Conservation (phyloP, 1,140 invertebrate species). For the Hylyphantes graminicola region DNA sequence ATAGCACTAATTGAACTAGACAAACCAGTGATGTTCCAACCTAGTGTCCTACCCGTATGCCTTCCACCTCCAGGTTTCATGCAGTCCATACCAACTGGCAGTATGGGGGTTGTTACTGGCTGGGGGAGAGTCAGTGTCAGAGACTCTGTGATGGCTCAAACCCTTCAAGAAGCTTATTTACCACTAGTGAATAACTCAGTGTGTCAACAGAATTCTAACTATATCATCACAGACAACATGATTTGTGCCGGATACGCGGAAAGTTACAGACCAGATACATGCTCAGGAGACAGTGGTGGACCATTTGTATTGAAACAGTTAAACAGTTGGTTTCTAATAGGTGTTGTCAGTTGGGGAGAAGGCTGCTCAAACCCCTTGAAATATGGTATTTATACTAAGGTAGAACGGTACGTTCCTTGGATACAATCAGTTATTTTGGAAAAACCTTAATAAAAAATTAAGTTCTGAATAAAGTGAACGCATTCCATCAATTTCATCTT, state of each 20-base stretch:
- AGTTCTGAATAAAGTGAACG: background rate
- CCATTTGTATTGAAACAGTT: slow-evolving; percentile 87
- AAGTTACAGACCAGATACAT: slow-evolving; percentile 78
- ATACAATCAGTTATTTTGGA: slow-evolving; percentile 37
- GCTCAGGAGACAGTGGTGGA: slow-evolving; percentile 89
- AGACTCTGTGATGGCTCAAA: slow-evolving; percentile 50
- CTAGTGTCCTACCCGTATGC: slow-evolving; percentile 63
- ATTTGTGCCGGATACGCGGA: slow-evolving; percentile 64
- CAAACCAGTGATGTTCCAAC: slow-evolving; percentile 82
- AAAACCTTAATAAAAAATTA: slow-evolving; percentile 12
- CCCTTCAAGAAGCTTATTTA: slow-evolving; percentile 58
- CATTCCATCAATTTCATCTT: no score
- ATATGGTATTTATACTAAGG: slow-evolving; percentile 66
- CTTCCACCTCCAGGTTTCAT: slow-evolving; percentile 60
- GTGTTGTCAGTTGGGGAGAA: slow-evolving; percentile 92
- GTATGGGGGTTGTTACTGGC: slow-evolving; percentile 59
- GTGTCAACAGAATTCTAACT: slow-evolving; percentile 45
- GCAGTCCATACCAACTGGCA: slow-evolving; percentile 11
- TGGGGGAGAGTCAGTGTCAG: slow-evolving; percentile 62
- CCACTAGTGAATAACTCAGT: slow-evolving; percentile 46
- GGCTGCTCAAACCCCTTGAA: slow-evolving; percentile 64
- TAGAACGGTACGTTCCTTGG: slow-evolving; percentile 64
- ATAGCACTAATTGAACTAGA: slow-evolving; percentile 86
- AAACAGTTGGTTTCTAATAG: slow-evolving; percentile 88
- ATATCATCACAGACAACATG: slow-evolving; percentile 66